These are phyloP conservation scores for Saccostrea echinata DNA, from an alignment of 1,140 invertebrate species.

Conservation along the genomic window DNA sequence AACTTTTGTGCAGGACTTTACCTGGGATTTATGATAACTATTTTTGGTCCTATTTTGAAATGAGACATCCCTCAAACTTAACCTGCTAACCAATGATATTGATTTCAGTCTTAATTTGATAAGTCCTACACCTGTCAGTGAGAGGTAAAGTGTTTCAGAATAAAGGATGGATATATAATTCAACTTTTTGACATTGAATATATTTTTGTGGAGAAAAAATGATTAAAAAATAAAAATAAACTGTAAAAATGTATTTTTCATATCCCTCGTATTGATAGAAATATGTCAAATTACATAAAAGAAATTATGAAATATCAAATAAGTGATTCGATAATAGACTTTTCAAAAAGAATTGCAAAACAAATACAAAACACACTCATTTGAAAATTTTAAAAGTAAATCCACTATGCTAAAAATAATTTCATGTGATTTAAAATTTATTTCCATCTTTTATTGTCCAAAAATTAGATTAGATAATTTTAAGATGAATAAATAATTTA, in stretches of 20 bases:
- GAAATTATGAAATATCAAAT: too few relatives aligned
- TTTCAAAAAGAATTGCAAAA: too few relatives aligned
- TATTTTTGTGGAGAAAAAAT: too few relatives aligned
- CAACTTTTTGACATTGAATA: too few relatives aligned
- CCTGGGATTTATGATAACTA: not conserved
- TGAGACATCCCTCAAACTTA: not conserved
- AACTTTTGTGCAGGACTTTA: not conserved
- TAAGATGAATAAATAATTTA: not conserved
- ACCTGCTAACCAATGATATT: not conserved
- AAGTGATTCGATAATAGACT: too few relatives aligned
- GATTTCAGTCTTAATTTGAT: not conserved
- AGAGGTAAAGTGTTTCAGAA: too few relatives aligned
- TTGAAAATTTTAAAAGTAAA: not conserved
- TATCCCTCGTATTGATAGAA: too few relatives aligned
- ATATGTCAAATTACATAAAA: too few relatives aligned
- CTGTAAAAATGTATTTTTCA: too few relatives aligned
- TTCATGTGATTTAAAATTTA: not conserved
- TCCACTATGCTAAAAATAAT: not conserved
- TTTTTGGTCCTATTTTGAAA: not conserved
- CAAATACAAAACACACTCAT: not conserved
- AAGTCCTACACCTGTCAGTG: not conserved
- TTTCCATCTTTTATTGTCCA: not conserved
- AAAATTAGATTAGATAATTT: not conserved
- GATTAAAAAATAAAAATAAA: too few relatives aligned
- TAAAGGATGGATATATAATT: too few relatives aligned